A percentile compares a stretch with the other conserved stretches of the same genome.
phyloP scores from a whole-genome alignment of 2,113 vertebrate genomes.

The Corythoichthys intestinalis region DNA sequence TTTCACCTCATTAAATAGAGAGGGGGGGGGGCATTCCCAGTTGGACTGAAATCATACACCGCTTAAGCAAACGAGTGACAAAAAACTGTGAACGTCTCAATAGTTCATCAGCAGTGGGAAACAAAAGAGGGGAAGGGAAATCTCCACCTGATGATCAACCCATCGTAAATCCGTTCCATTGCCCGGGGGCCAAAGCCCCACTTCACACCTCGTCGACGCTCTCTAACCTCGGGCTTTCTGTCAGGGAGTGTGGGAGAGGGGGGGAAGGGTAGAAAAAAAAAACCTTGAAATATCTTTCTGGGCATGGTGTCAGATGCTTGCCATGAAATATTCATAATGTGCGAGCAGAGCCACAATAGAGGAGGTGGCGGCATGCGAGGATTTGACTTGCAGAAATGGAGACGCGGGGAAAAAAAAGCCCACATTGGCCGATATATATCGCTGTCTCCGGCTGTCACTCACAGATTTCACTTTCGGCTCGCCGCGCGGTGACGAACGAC shows the following conservation, averaged over 20 bases:
- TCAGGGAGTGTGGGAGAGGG: constrained; percentile 13
- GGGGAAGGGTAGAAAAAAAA: constrained; percentile 15
- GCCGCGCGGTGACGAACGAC: constrained; percentile 31
- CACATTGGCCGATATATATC: constrained; percentile 53
- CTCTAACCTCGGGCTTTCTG: constrained; percentile 67
- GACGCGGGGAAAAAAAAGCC: constrained; percentile 34
- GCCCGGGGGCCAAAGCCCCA: constrained; percentile 53
- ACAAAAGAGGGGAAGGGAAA: constrained; percentile 48
- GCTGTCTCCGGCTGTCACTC: constrained; percentile 56
- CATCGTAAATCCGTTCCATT: constrained; percentile 57
- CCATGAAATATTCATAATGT: constrained; percentile 72
- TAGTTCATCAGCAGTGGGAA: constrained; percentile 40
- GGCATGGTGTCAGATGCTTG: constrained; percentile 68
- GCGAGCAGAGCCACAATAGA: constrained; percentile 65
- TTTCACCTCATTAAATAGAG: constrained; percentile 38
- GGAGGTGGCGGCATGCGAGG: constrained; percentile 55
- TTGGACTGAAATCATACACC: constrained; percentile 52
- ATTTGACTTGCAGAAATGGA: constrained; percentile 68
- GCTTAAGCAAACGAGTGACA: constrained; percentile 35
- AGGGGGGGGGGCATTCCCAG: constrained; percentile 21
- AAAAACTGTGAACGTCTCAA: constrained; percentile 40
- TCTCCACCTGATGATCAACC: constrained; percentile 61
- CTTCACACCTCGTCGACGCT: constrained; percentile 67
- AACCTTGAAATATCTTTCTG: constrained; percentile 65
- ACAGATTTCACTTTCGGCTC: constrained; percentile 54